A percentile compares a stretch with the other conserved stretches of the same genome.
phyloP scores from a whole-genome alignment of 2,797 vertebrate species.

The Petrocephalus sullivani region DNA sequence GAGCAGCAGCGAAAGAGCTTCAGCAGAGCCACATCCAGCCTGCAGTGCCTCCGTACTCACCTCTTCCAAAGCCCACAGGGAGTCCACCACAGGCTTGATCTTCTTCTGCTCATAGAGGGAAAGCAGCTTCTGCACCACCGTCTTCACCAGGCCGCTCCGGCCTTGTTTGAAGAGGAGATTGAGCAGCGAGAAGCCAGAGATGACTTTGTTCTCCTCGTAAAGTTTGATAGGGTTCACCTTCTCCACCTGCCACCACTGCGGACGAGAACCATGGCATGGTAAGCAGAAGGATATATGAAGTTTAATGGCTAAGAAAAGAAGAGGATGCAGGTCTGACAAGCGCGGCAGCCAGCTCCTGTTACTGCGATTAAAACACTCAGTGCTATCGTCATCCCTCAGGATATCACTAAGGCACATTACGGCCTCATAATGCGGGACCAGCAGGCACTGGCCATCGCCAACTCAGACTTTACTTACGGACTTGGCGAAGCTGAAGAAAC shows the following conservation, averaged over 20 bases:
- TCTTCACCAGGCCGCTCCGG: slow-evolving; percentile 68
- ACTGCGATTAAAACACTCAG: not conserved
- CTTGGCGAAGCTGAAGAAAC: slow-evolving; percentile 99
- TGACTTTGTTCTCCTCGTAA: slow-evolving; percentile 97
- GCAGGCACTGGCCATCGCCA: not conserved
- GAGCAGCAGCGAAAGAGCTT: not conserved
- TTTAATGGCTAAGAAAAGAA: not conserved
- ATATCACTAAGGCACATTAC: not conserved
- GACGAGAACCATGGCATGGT: slow-evolving; percentile 15
- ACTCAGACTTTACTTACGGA: slow-evolving; percentile 71
- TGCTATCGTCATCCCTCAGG: not conserved
- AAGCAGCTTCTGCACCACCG: slow-evolving; percentile 82
- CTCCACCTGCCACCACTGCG: slow-evolving; percentile 99
- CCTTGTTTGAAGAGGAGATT: slow-evolving; percentile 96
- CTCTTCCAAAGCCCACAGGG: slow-evolving; percentile 96
- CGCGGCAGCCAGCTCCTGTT: not conserved
- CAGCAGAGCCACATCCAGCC: not conserved
- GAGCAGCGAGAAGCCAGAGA: slow-evolving; percentile 93
- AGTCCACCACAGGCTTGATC: slow-evolving; percentile 94
- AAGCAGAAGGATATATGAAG: not conserved
- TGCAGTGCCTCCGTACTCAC: slow-evolving; percentile 60
- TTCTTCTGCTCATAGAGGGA: slow-evolving; percentile 81
- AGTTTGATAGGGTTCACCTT: slow-evolving; percentile 99
- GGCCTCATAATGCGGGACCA: not conserved
- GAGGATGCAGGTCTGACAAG: not conserved